Evolutionary conservation across 1,140 invertebrate genomes (phyloP).

Genomic region (Lamellibrachia luymesi): DNA sequence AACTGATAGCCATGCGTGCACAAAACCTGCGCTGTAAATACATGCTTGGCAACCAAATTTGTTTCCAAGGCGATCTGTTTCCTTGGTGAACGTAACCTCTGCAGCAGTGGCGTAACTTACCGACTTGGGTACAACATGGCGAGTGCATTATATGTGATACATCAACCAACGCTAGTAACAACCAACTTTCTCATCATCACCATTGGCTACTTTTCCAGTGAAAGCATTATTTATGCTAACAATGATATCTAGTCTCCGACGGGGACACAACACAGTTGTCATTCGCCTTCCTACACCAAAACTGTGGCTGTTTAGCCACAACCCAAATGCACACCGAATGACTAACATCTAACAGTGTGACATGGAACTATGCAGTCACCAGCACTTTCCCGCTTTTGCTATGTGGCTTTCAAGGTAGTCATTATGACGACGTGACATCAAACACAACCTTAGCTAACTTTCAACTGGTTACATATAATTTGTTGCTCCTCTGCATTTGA

Average conservation of each 20-base stretch:
- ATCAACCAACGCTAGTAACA: neutral
- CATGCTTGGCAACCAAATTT: neutral
- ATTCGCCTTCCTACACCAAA: neutral
- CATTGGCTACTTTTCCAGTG: neutral
- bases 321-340: neutral
- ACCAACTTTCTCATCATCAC: neutral
- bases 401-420: no score
- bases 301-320: neutral
- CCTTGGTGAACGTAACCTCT: neutral
- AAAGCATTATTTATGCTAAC: neutral
- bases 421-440: neutral
- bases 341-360: neutral
- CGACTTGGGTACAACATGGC: neutral
- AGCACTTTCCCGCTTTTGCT: neutral
- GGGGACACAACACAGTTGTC: neutral
- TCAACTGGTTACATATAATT: neutral
- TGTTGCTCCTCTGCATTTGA: neutral
- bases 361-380: neutral
- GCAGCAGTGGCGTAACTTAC: neutral
- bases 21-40: neutral
- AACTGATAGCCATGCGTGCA: neutral
- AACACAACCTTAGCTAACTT: neutral
- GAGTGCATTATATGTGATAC: neutral
- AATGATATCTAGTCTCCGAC: neutral
- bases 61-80: neutral